These are phyloP conservation scores for Panonychus citri DNA, from an alignment of 1,140 invertebrate genomes.

Conservation along the genomic window DNA sequence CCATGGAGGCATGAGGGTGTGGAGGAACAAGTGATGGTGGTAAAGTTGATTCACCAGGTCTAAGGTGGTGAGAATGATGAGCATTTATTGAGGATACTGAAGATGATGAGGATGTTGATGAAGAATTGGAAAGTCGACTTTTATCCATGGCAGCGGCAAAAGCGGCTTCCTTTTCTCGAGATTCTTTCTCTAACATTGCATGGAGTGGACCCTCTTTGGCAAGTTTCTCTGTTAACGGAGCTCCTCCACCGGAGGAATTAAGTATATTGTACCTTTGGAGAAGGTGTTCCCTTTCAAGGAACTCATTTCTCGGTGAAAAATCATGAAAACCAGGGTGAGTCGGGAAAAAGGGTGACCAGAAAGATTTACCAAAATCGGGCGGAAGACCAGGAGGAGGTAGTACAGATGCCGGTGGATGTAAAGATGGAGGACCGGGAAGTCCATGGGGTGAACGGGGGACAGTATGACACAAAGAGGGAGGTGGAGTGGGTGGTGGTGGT, in stretches of 20 bases:
- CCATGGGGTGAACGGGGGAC: neutral
- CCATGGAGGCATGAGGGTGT: neutral
- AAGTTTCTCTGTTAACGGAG: constrained; percentile 8
- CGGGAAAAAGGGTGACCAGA: neutral
- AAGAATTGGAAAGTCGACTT: neutral
- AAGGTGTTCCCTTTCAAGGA: constrained; percentile 6
- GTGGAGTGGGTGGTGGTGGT: neutral
- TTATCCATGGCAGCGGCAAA: too few relatives aligned
- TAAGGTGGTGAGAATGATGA: neutral
- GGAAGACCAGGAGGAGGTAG: neutral
- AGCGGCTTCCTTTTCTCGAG: too few relatives aligned
- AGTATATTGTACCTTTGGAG: constrained; percentile 8
- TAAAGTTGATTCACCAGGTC: neutral
- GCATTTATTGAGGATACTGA: neutral
- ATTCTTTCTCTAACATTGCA: too few relatives aligned
- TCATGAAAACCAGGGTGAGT: constrained; percentile 1
- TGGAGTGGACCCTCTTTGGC: constrained; percentile 3
- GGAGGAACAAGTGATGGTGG: neutral
- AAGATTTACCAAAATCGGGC: neutral
- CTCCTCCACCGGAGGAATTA: constrained; percentile 10
- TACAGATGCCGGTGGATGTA: neutral
- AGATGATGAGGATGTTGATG: too few relatives aligned
- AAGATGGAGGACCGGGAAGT: neutral
- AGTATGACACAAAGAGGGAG: too few relatives aligned
- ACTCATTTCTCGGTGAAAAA: constrained; percentile 3